These are phyloP conservation scores for Cosmorhoe ocellata DNA, from an alignment of 2,888 invertebrate species.

Conservation along the genomic window DNA sequence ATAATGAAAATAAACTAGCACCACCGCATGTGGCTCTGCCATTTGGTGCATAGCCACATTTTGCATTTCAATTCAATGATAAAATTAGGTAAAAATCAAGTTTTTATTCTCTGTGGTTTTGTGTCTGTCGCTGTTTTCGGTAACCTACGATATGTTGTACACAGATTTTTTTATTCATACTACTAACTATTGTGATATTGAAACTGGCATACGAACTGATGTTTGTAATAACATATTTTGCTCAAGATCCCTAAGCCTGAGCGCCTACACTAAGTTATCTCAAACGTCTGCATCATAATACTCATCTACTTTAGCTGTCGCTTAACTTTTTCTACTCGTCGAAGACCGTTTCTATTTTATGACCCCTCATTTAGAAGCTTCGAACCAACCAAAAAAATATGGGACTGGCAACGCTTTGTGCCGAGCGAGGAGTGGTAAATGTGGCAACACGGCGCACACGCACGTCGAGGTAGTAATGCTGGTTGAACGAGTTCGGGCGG, in stretches of 20 bases:
- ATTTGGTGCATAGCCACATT: conserved; percentile 35
- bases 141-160: too few relatives aligned
- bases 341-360: conserved; percentile 70
- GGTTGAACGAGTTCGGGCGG: conserved; percentile 66
- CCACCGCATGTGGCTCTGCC: conserved; percentile 51
- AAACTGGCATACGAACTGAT: too few relatives aligned
- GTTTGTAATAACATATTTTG: too few relatives aligned
- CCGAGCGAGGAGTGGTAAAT: conserved; percentile 49
- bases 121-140: too few relatives aligned
- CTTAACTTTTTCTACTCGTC: conserved; percentile 47
- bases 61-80: conserved; percentile 32
- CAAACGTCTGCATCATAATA: not conserved
- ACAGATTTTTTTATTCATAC: too few relatives aligned
- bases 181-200: too few relatives aligned
- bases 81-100: conserved; percentile 22
- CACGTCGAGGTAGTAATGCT: conserved; percentile 63
- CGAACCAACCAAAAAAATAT: conserved; percentile 74
- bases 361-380: conserved; percentile 73
- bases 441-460: conserved; percentile 75
- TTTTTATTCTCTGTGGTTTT: not conserved
- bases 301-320: conserved; percentile 23
- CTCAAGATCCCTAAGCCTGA: too few relatives aligned
- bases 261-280: not conserved
- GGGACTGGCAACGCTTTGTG: conserved; percentile 66
- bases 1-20: conserved; percentile 46